These are phyloP conservation scores for Schizothorax lantsangensis DNA, from an alignment of 2,797 vertebrate genomes.

Conservation along the genomic window DNA sequence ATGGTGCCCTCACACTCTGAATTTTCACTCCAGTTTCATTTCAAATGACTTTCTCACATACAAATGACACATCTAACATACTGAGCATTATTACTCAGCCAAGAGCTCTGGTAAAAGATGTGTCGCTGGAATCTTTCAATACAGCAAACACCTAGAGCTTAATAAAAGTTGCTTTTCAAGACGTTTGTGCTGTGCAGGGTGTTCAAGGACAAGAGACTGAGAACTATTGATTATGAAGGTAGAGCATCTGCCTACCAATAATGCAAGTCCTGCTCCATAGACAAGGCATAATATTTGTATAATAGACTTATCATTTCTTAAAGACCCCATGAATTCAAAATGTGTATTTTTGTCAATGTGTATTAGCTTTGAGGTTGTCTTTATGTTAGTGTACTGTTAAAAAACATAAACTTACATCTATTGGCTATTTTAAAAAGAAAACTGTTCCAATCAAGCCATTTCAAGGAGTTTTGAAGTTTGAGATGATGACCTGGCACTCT, in stretches of 20 bases:
- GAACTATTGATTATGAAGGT: slow-evolving; percentile 6
- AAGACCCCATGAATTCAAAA: neutral
- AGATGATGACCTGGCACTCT: neutral
- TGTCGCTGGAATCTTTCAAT: neutral
- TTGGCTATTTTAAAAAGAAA: neutral
- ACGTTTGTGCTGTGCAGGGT: neutral
- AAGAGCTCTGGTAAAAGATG: neutral
- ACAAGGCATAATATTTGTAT: neutral
- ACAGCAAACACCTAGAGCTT: neutral
- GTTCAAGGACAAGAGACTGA: neutral
- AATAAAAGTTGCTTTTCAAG: slow-evolving; percentile 13
- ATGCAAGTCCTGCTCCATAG: neutral
- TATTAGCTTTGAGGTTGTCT: neutral
- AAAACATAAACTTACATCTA: neutral
- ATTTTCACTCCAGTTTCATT: neutral
- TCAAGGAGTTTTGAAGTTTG: neutral
- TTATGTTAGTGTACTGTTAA: neutral
- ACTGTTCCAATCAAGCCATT: neutral
- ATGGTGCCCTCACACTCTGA: neutral
- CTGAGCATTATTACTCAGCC: neutral
- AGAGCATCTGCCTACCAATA: slow-evolving; percentile 3
- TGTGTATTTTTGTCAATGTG: neutral
- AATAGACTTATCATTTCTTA: neutral
- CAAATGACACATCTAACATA: neutral
- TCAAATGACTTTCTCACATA: neutral